phyloP scores from a whole-genome alignment of 1,140 invertebrate genomes.

The Ruditapes philippinarum region DNA sequence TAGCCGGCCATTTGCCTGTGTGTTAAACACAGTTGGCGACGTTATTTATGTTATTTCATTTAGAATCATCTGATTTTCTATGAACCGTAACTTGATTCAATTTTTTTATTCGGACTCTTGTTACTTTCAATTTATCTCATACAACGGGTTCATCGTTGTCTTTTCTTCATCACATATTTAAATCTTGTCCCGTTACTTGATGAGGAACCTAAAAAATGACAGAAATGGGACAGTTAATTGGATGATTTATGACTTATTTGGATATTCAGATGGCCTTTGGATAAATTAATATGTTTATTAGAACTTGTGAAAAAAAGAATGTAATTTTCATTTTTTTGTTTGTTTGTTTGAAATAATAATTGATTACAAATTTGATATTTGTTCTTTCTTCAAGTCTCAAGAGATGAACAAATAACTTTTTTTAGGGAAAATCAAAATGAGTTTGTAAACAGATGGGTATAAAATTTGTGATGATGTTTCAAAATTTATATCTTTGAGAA shows the following conservation, averaged over 20 bases:
- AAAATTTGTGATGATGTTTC: too few species aligned
- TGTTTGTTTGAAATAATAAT: neutral
- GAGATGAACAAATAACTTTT: too few species aligned
- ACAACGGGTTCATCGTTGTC: neutral
- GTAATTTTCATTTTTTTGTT: too few species aligned
- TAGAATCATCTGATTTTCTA: neutral
- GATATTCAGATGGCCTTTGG: too few species aligned
- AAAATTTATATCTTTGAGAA: too few species aligned
- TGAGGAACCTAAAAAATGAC: neutral
- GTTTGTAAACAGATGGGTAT: too few species aligned
- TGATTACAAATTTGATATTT: slow-evolving; percentile 7
- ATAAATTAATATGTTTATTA: too few species aligned
- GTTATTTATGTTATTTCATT: neutral
- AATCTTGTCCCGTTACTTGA: neutral
- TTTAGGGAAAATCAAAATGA: too few species aligned
- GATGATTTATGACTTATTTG: neutral
- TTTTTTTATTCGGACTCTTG: neutral
- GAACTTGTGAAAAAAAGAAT: too few species aligned
- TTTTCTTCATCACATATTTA: neutral
- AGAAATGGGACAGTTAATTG: neutral
- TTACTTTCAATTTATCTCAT: neutral
- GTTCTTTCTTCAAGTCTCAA: too few species aligned
- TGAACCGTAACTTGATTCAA: neutral
- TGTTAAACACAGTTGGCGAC: neutral
- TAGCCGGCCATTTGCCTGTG: neutral